Evolutionary conservation across 2,888 invertebrate species (phyloP).

Genomic region (Sicus ferrugineus): DNA sequence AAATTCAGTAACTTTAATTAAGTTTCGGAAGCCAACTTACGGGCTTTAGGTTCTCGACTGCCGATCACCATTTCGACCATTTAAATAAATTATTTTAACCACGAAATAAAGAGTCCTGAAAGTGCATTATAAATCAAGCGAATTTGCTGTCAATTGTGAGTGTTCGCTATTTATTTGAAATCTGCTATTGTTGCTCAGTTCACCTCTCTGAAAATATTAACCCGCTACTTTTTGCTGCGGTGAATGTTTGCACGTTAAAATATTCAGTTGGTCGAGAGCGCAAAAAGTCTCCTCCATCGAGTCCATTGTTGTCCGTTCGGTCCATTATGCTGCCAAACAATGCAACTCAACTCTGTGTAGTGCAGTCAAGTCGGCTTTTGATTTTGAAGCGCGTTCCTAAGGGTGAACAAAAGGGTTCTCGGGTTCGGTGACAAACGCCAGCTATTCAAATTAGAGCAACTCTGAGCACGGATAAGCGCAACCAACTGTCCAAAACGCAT

Average conservation of each 20-base stretch:
- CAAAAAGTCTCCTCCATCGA: not conserved
- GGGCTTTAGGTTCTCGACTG: not conserved
- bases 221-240: not conserved
- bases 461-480: not conserved
- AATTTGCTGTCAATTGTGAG: conserved; percentile 3
- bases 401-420: not conserved
- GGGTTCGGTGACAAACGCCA: not conserved
- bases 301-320: conserved; percentile 3
- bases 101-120: not conserved
- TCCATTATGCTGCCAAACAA: conserved; percentile 4
- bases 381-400: too few relatives aligned
- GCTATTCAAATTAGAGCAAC: not conserved
- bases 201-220: not conserved
- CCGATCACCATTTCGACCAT: not conserved
- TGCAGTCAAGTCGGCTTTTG: too few relatives aligned
- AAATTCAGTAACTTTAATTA: not conserved
- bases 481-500: not conserved
- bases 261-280: conserved; percentile 20
- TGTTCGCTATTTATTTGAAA: not conserved
- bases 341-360: not conserved
- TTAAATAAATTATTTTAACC: not conserved
- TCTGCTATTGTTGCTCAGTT: not conserved
- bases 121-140: not conserved
- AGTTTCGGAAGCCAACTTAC: too few relatives aligned
- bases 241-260: conserved; percentile 14